Percentiles rank a stretch among this genome's conserved stretches.
phyloP scores from a whole-genome alignment of 1,140 invertebrate genomes.

The Leptonema lineaticorne region DNA sequence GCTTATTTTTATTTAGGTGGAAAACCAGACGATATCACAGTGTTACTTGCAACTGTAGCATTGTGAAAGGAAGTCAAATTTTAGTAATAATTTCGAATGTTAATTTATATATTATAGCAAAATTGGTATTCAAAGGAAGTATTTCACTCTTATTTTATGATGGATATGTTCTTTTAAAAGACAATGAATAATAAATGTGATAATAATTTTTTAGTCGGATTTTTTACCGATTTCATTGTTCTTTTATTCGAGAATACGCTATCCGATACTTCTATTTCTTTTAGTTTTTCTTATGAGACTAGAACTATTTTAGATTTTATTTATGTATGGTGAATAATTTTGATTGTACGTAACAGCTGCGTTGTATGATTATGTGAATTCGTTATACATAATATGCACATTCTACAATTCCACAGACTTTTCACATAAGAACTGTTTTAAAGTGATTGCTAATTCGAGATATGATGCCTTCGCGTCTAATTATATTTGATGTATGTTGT shows the following conservation, averaged over 20 bases:
- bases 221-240: no score
- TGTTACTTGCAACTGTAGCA: conserved; percentile 87
- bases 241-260: no score
- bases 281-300: no score
- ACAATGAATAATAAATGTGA: conserved; percentile 1
- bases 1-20: conserved; percentile 72
- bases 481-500: no score
- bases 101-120: conserved; percentile 12
- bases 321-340: no score
- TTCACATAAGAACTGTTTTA: not conserved
- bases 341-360: no score
- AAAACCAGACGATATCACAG: conserved; percentile 97
- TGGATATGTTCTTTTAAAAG: not conserved
- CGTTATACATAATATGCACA: no score
- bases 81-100: conserved; percentile 12
- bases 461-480: not conserved
- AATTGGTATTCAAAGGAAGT: not conserved
- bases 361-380: no score
- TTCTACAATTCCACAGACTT: conserved; percentile 3
- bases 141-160: not conserved
- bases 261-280: no score
- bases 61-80: conserved; percentile 58
- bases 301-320: no score
- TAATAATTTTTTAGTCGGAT: no score
- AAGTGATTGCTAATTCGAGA: not conserved